Evolutionary conservation across 1,140 invertebrate genomes (phyloP), one percentile per base, ranked within the genome.

Genomic region (Zaprionus inermis): DNA sequence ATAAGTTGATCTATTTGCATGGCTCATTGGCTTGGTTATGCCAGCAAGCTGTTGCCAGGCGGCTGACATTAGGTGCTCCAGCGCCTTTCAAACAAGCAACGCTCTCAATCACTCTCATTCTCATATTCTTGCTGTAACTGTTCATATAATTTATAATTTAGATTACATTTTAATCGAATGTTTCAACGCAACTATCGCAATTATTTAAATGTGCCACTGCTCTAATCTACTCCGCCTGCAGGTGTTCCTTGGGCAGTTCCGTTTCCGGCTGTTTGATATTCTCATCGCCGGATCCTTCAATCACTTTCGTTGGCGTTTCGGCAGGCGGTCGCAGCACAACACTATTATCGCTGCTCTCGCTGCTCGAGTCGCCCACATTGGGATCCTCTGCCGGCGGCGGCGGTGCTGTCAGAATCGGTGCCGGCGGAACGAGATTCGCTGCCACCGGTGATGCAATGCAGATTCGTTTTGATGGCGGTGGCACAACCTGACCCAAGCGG

Each of bases 301-400:
- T 60, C 28, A 56, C 66, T 20, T 81, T 74, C 30, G 68, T 49
- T 6, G 84, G 70, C 0, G 80, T 81, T 7, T 72, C 73, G 7
- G 79, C 32, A 34, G 28, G 72, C 5, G 84, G 52, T 16, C 85
- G 71, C 10, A 89, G 41, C 0, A 88, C 84, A 9, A 88, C 84
- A 51, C 84, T 88, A 6, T 64, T 89, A 38, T 88, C 84, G 51
- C 84, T 88, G 55, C 84, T 88, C 64, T 89, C 80, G 18, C 84
- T 88, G 65, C 84, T 88, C 5, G 84, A 88, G n/a, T 88, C 84
- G 20, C 84, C 84, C 36, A 81, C 80, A 60, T 73, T 89, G 3
- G 66, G 41, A 18, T 89, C 84, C 59, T 88, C 83, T 1, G 72
- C 80, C 7, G 79, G 70, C 22, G 84, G 77, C 11, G 77, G 76